Evolutionary conservation across 1,140 invertebrate genomes (phyloP), one percentile per base, ranked within the genome.

Genomic region (Sarcophaga bullata): DNA sequence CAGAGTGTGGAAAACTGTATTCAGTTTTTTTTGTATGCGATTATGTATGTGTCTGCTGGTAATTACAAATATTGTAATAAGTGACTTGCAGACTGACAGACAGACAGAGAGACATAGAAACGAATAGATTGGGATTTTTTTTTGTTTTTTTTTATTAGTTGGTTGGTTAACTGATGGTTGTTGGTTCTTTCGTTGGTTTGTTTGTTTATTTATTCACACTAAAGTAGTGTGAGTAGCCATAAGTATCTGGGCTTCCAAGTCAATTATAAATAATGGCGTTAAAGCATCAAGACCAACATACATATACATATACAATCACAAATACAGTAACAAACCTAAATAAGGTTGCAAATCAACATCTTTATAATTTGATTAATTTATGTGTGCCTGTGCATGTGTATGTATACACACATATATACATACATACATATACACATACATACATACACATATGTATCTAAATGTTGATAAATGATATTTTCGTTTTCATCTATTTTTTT

Each of bases 221-320:
- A 19, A 19, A 58, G 62, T 68, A 19, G 62, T 17, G 17, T 68
- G n/a, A 19, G 62, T 19, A 52, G 17, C 75, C 75, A 78, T 78
- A 78, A 78, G 75, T 78, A 78, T 78, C 48, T 78, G 75, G 75
- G 48, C 52, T 78, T 78, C n/a, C 75, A 78, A 78, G 75, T 78
- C 75, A 78, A 78, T 78, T 78, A 78, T 78, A 78, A 78, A 78
- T 78, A 78, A 78, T 78, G 49, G 75, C 75, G 75, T 78, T 78
- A 78, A 49, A 78, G 48, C 75, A 19, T 17, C 19, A 72, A 72
- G 62, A 50, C 48, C 50, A n/a, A 78, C 75, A 78, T 52, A 10
- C 47, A 17, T 76, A 49, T 25, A 19, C 47, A 49, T 3, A 13
- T 19, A 52, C 37, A 50, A 5, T 19, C 75, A 13, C 0, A 73